These are phyloP conservation scores for Tetranychus cinnabarinus DNA, from an alignment of 1,140 invertebrate genomes.

Conservation along the genomic window DNA sequence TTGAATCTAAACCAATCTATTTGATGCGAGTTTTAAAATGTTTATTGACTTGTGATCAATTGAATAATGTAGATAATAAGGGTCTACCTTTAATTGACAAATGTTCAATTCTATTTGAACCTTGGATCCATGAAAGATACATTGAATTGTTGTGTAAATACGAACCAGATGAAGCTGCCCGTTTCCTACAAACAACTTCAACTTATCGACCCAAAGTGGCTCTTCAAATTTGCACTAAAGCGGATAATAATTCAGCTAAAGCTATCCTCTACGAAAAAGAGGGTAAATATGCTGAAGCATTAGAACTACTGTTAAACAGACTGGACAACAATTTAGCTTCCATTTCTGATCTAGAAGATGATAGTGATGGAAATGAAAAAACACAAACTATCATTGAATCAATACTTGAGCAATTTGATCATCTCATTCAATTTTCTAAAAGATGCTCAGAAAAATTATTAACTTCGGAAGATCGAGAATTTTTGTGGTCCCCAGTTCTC, in stretches of 20 bases:
- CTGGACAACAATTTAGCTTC: neutral
- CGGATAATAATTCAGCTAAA: conserved; percentile 25
- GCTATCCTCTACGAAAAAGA: conserved; percentile 30
- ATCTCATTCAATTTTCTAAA: neutral
- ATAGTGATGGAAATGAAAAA: no score
- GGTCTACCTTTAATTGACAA: neutral
- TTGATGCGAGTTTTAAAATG: no score
- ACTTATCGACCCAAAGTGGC: neutral
- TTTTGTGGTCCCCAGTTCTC: conserved; percentile 29
- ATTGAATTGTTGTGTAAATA: conserved; percentile 2
- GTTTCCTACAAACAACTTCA: neutral
- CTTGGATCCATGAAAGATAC: neutral
- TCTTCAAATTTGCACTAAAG: conserved; percentile 8
- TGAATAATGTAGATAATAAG: no score
- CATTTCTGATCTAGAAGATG: no score
- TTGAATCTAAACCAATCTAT: no score
- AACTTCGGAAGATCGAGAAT: conserved; percentile 11
- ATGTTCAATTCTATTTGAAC: neutral
- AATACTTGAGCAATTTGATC: no score
- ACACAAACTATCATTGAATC: neutral
- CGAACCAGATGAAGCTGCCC: neutral
- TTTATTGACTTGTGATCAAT: no score
- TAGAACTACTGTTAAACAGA: conserved; percentile 20
- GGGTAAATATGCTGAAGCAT: conserved; percentile 27
- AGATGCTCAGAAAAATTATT: conserved; percentile 2